Percentiles rank a stretch among this genome's conserved stretches.
These are phyloP conservation scores for Balearica regulorum DNA, from an alignment of 2,797 vertebrate genomes.

Conservation along the genomic window DNA sequence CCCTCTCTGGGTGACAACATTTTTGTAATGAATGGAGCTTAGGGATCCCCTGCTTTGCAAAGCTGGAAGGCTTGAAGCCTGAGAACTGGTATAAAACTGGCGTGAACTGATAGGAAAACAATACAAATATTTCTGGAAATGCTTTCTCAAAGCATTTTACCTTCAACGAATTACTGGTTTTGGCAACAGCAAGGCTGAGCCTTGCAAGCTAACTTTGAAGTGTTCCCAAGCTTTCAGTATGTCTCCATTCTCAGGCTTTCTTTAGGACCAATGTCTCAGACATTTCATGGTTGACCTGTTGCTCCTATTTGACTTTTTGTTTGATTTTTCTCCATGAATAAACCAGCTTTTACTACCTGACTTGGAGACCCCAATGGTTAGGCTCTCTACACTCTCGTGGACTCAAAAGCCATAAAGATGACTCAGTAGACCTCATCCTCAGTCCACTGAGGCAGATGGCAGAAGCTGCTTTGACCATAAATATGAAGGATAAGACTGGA, in stretches of 20 bases:
- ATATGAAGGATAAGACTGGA: not conserved
- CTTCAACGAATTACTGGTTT: not conserved
- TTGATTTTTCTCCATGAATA: not conserved
- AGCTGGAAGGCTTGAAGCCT: not conserved
- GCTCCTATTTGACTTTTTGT: not conserved
- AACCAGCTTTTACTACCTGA: not conserved
- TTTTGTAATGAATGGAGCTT: not conserved
- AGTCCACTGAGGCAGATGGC: not conserved
- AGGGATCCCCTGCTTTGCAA: not conserved
- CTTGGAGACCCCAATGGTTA: not conserved
- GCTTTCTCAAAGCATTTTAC: not conserved
- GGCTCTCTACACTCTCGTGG: not conserved
- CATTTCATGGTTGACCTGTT: not conserved
- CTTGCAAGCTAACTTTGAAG: not conserved
- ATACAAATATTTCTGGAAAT: slow-evolving; percentile 29
- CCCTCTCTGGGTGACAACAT: not conserved
- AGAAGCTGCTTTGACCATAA: not conserved
- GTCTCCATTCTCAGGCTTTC: not conserved
- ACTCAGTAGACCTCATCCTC: not conserved
- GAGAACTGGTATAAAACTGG: slow-evolving; percentile 10
- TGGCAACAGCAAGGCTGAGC: not conserved
- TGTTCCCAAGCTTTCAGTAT: not conserved
- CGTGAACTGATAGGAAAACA: slow-evolving; percentile 14
- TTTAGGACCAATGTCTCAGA: not conserved
- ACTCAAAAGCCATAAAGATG: not conserved